These are phyloP conservation scores for Spialia ferax DNA, from an alignment of 2,888 invertebrate genomes.

Conservation along the genomic window DNA sequence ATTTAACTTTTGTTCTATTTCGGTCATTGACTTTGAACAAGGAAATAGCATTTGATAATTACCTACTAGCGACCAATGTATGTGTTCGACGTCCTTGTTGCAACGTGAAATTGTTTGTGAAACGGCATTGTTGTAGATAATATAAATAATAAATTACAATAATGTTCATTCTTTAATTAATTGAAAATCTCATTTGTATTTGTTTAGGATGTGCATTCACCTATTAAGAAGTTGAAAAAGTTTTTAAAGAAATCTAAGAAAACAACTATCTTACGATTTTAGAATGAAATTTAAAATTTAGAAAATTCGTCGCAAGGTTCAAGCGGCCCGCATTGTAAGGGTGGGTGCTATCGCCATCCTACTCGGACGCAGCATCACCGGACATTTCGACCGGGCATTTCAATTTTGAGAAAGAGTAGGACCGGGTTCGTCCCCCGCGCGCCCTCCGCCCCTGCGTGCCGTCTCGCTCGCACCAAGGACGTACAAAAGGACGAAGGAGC, in stretches of 20 bases:
- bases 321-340: slow-evolving; percentile 84
- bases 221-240: not conserved
- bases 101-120: slow-evolving; percentile 7
- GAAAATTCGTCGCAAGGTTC: slow-evolving; percentile 80
- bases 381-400: slow-evolving; percentile 88
- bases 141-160: not conserved
- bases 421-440: slow-evolving; percentile 75
- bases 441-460: slow-evolving; percentile 60
- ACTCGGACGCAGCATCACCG: slow-evolving; percentile 87
- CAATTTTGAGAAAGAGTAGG: slow-evolving; percentile 87
- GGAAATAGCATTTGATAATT: slow-evolving; percentile 56
- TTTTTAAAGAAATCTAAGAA: slow-evolving; percentile 13
- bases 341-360: slow-evolving; percentile 85
- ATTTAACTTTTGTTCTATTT: slow-evolving; percentile 50
- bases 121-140: not conserved
- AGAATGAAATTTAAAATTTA: slow-evolving; percentile 79
- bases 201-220: not conserved
- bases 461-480: slow-evolving; percentile 83
- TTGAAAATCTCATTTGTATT: not conserved
- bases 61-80: slow-evolving; percentile 30
- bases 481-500: slow-evolving; percentile 87
- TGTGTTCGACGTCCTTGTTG: not conserved
- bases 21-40: slow-evolving; percentile 64
- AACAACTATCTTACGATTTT: slow-evolving; percentile 45
- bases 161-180: not conserved